Conservation (phyloP, 2,113 vertebrate species). For the Octodon degus region DNA sequence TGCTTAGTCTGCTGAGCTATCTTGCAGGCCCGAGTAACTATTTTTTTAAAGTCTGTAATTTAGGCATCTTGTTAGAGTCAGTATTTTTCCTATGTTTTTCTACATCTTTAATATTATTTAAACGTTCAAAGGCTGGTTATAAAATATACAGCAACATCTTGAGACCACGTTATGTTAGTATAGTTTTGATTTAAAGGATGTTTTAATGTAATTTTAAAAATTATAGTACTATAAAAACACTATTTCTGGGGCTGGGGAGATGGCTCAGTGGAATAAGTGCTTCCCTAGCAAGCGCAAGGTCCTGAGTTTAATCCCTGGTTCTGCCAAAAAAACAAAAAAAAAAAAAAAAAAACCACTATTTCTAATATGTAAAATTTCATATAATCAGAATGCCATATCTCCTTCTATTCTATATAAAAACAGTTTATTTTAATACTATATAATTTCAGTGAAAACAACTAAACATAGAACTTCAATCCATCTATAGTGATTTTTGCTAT, state of each 20-base stretch:
- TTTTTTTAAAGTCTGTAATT: not conserved
- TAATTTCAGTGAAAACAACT: constrained; percentile 39
- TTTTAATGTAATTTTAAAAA: constrained; percentile 7
- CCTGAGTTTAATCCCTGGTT: too few relatives aligned
- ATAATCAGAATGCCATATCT: not conserved
- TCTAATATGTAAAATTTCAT: constrained; percentile 15
- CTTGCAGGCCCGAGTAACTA: not conserved
- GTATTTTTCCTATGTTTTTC: not conserved
- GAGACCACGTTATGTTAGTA: not conserved
- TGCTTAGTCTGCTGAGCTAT: too few relatives aligned
- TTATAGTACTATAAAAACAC: not conserved
- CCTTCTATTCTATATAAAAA: not conserved
- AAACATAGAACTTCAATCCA: not conserved
- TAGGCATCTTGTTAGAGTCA: not conserved
- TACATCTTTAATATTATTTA: not conserved
- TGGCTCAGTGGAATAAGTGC: too few relatives aligned
- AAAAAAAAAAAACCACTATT: not conserved
- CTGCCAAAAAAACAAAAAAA: too few relatives aligned
- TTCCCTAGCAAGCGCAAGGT: too few relatives aligned
- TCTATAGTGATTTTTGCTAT: not conserved
- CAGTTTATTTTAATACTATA: not conserved
- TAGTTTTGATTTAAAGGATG: not conserved
- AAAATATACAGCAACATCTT: not conserved
- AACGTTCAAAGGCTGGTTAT: not conserved
- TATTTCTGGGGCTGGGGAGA: too few relatives aligned